Evolutionary conservation across 2,888 invertebrate genomes (phyloP).

Genomic region (Drosophila flavopinicola): DNA sequence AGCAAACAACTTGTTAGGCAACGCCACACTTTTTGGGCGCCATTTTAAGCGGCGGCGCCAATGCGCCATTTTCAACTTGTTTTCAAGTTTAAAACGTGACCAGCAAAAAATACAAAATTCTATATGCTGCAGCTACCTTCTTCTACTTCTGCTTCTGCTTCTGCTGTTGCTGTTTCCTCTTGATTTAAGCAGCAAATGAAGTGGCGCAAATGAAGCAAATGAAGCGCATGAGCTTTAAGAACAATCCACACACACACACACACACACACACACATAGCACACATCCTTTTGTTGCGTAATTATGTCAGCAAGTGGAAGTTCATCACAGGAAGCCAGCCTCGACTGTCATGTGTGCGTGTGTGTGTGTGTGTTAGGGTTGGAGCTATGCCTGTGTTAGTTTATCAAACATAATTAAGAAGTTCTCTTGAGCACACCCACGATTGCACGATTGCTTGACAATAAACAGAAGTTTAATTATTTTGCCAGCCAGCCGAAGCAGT

Average conservation of each 20-base stretch:
- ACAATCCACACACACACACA: constrained; percentile 3
- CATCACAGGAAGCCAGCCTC: constrained; percentile 41
- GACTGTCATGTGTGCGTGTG: constrained; percentile 45
- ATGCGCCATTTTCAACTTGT: constrained; percentile 43
- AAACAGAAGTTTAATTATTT: constrained; percentile 80
- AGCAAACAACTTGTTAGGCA: constrained; percentile 71
- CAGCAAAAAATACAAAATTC: constrained; percentile 15
- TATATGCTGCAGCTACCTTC: constrained; percentile 23
- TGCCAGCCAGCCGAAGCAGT: constrained; percentile 38
- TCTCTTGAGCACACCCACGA: constrained; percentile 32
- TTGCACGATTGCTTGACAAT: constrained; percentile 61
- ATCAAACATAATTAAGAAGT: constrained; percentile 77
- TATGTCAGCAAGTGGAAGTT: constrained; percentile 51
- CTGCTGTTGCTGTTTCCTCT: not conserved
- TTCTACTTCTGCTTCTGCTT: constrained; percentile 2
- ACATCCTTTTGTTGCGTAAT: constrained; percentile 64
- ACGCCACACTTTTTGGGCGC: not conserved
- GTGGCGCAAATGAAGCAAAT: constrained; percentile 47
- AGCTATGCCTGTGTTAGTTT: constrained; percentile 54
- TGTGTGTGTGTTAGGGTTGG: not conserved
- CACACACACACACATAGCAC: not conserved
- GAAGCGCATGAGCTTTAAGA: constrained; percentile 44
- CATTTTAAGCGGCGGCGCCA: constrained; percentile 19
- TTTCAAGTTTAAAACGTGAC: constrained; percentile 72
- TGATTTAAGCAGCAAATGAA: constrained; percentile 26